Evolutionary conservation across 2,888 invertebrate species (phyloP).

Genomic region (Volucella inflata): DNA sequence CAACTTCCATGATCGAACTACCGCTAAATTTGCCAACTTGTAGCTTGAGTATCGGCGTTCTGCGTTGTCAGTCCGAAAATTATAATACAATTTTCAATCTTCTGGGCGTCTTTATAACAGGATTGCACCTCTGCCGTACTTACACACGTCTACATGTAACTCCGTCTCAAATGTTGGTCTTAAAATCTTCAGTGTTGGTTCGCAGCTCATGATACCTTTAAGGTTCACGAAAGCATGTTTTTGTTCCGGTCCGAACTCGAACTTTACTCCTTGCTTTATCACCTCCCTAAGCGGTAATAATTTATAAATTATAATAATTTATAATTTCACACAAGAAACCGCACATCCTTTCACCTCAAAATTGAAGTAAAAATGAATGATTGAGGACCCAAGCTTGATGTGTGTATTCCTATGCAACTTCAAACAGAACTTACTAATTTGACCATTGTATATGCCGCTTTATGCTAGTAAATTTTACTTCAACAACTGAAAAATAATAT

Average conservation of each 20-base stretch:
- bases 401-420: too few species aligned
- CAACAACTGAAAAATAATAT: too few species aligned
- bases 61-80: constrained; percentile 21
- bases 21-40: constrained; percentile 39
- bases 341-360: too few species aligned
- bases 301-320: too few species aligned
- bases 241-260: background rate
- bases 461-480: too few species aligned
- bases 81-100: background rate
- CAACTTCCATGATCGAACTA: constrained; percentile 66
- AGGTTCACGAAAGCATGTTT: background rate
- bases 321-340: too few species aligned
- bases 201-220: background rate
- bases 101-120: background rate
- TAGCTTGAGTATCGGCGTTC: constrained; percentile 36
- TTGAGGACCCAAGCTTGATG: too few species aligned
- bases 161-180: background rate
- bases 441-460: too few species aligned
- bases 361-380: too few species aligned
- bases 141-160: background rate
- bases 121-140: background rate
- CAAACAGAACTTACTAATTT: too few species aligned
- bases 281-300: too few species aligned
- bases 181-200: background rate
- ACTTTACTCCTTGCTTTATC: background rate